Conservation (phyloP, 2,888 invertebrate species). For the Ditula angustiorana region DNA sequence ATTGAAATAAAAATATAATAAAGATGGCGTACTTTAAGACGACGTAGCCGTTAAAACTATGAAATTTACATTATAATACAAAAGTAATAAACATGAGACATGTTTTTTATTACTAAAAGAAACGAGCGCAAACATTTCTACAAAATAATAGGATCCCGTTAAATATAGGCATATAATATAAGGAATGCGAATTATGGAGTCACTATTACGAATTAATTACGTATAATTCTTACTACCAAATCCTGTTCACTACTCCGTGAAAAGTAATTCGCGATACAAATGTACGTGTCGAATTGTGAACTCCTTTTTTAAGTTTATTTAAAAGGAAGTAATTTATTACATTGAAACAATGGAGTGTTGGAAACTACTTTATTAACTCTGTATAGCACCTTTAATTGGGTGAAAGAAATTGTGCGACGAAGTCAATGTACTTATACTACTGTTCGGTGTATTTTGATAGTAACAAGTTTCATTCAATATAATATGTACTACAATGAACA, state of each 20-base stretch:
- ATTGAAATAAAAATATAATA: constrained; percentile 54
- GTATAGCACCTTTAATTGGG: background rate
- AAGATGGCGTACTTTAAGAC: background rate
- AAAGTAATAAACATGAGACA: background rate
- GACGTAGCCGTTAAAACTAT: background rate
- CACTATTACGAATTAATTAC: no score
- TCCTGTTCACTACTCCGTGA: no score
- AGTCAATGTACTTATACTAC: background rate
- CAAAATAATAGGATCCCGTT: background rate
- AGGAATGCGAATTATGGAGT: no score
- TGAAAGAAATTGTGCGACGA: background rate
- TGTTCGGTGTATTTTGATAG: background rate
- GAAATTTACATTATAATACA: background rate
- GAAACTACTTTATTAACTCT: background rate
- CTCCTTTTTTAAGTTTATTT: no score
- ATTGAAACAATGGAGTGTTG: background rate
- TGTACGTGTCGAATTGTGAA: no score
- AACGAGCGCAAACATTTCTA: background rate
- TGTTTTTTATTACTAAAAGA: no score
- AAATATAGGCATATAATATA: no score
- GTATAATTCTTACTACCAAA: no score
- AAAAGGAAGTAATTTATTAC: background rate
- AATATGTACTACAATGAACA: constrained; percentile 8
- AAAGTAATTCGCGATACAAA: no score
- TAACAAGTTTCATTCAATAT: constrained; percentile 11